Percentiles rank a stretch among this genome's conserved stretches.
phyloP scores from a whole-genome alignment of 2,797 vertebrate species.

The Myotis findleyi region DNA sequence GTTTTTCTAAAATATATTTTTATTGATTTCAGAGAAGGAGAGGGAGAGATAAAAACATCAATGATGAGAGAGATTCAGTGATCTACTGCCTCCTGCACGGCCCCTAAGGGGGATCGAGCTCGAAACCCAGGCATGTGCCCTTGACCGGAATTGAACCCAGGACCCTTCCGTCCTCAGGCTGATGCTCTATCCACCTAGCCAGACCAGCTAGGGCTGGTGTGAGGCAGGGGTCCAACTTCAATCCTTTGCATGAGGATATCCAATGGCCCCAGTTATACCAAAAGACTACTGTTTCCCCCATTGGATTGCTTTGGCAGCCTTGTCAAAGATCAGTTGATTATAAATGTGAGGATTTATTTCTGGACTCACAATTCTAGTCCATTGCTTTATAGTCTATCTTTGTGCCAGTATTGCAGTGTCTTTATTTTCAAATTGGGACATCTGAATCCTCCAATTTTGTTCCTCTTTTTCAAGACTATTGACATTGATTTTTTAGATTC shows the following conservation, averaged over 20 bases:
- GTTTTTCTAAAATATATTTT: no score
- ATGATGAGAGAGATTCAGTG: no score
- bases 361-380: neutral
- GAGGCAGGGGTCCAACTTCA: neutral
- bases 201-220: no score
- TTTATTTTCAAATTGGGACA: neutral
- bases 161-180: no score
- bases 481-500: neutral
- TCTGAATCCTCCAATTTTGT: neutral
- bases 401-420: neutral
- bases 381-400: neutral
- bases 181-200: no score
- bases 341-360: neutral
- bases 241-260: neutral
- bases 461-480: neutral
- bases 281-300: neutral
- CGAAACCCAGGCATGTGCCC: no score
- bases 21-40: no score
- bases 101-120: no score
- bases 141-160: no score
- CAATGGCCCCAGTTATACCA: neutral
- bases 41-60: no score
- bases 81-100: no score
- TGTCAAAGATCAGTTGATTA: neutral
- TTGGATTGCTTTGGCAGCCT: neutral